Evolutionary conservation across 2,113 vertebrate species (phyloP), one percentile per base, ranked within the genome.

Genomic region (Geococcyx californianus): DNA sequence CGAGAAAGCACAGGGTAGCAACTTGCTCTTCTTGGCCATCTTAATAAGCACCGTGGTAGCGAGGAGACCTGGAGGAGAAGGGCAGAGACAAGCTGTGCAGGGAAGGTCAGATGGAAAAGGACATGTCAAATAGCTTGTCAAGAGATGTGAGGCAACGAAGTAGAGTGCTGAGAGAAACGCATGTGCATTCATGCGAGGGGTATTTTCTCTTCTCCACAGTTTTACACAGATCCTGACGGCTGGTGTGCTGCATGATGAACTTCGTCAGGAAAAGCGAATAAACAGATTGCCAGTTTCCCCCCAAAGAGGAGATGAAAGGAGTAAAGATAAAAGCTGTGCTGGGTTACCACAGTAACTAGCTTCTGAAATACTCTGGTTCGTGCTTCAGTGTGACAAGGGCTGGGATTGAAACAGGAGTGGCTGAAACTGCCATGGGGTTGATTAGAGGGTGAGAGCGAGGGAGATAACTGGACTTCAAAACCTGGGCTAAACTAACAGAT

Each of bases 311-410:
- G 83, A 93, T 96, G 66, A 96, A 94, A 95, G 58, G 42, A 45
- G 47, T 59, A 89, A 81, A 93, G 91, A 85, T 93, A 84, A 94
- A 95, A 95, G 91, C 84, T 83, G 51, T 55, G 31, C 89, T 88
- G 89, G 24, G 92, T 96, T 95, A 88, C 94, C 87, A 86, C 89
- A 93, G 93, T 93, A 96, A 95, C 93, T 64, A 70, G 51, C 68
- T 88, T 91, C 78, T 94, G 63, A 93, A 78, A 60, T 64, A 55
- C 67, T 86, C 66, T 45, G n/a, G 76, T 78, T 89, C 45, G 8
- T 51, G n/a, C 77, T 91, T 64, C 33, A 62, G 62, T 38, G 74
- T 85, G 95, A 84, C 75, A 78, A 64, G 87, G 76, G 11, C 44
- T 62, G n/a, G 36, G 72, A 40, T 36, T 90, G 92, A 88, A 89